Evolutionary conservation across 2,888 invertebrate species (phyloP), one percentile per base, ranked within the genome.

Genomic region (Furcula furcula): DNA sequence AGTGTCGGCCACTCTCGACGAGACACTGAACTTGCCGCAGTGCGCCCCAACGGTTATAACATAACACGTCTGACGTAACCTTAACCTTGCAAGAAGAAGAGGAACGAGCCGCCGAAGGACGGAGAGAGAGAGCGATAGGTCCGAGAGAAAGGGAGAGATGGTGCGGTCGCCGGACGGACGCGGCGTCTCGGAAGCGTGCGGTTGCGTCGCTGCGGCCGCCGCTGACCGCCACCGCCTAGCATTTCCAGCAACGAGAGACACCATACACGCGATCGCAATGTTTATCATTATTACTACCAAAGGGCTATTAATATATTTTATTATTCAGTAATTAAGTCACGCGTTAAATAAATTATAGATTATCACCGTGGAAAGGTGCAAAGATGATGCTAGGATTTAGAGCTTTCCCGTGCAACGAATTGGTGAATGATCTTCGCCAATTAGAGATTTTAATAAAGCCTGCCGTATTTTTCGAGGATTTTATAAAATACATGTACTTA

Each of bases 1-100:
- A 73, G 81, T 85, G 79, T 81, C 87, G 85, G 83, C 87, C 84
- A 82, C 85, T 79, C 83, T 81, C 86, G 67, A 78, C 86, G 83
- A 86, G 87, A 88, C 88, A 88, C 88, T 88, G 88, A 88, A 88
- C 88, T 88, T 86, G 88, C 76, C 69, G 70, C 72, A 78, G 82
- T 77, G 84, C 82, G 85, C 81, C 86, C 82, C 88, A 85, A 86
- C 88, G 87, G 88, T 88, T 88, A 88, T 88, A 88, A 88, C 88
- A 87, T 88, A 88, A 88, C 88, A 88, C 79, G 85, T 86, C 88
- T 88, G 88, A 88, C 88, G 88, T 88, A 88, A 88, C 88, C 88
- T 88, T 88, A 88, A 88, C 88, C 88, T 88, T 88, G 88, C 88
- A 84, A 86, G 88, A 88, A 87, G 86, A 85, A 87, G 88, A 85